Base-by-base conservation (phyloP, 2,113 vertebrate genomes). In the Pelecanus crispus region DNA sequence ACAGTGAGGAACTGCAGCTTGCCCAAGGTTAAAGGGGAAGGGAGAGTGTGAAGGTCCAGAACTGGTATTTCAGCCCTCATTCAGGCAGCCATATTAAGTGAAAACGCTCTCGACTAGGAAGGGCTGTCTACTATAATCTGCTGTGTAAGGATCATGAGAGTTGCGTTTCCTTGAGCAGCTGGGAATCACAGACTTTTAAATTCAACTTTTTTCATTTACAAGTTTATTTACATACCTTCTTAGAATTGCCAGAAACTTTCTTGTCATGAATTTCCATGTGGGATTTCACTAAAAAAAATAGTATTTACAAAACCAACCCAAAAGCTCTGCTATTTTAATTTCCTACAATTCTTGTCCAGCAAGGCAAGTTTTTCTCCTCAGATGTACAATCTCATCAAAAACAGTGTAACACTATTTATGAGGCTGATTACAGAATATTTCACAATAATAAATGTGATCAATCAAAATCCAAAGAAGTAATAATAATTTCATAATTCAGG, bases 151-250 rank as follows among this genome's bases (percentile, higher is more conserved):
- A 95, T 73, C 36, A 9, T 56, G 18, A 82, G 17, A 68, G 38
- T 19, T 83, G 11, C 0, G 0, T 88, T 92, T 73, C 63, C 93
- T 52, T 38, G 65, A 83, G 45, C 62, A 88, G 34, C 45, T 83
- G 9, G 14, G 68, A 87, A 88, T 13, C 12, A 71, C 3, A 47
- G 59, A 56, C 24, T 86, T 94, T 81, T 49, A 49, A 81, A 52
- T 80, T 82, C 2, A 2, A 1, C 34, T 58, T 50, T 81, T 68
- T 65, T 74, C 2, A 7, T 79, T 92, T 75, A 53, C 0, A 0
- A 61, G 10, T 73, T 80, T 62, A 81, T 78, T 84, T 86, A 70
- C 36, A n/a, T 58, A 34, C 8, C 21, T 67, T 42, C 26, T 73
- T 91, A 84, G n/a, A 73, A 66, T 34, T 82, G 18, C 34, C 62